Percentiles rank a stretch among this genome's conserved stretches.
phyloP scores from a whole-genome alignment of 2,797 vertebrate genomes.

The Rhinoraja longicauda region DNA sequence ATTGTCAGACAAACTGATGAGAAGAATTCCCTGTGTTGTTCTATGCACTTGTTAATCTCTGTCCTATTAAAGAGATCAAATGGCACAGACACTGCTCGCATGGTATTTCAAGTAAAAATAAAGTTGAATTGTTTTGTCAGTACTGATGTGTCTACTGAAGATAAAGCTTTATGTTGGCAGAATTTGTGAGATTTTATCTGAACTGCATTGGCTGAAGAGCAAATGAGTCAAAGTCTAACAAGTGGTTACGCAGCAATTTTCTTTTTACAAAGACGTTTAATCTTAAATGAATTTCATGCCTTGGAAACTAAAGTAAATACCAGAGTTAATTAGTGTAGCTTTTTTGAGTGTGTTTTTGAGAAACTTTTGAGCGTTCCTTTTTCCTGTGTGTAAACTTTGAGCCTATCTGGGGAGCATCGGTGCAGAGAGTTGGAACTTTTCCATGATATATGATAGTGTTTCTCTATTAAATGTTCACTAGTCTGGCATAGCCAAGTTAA shows the following conservation, averaged over 20 bases:
- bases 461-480: neutral
- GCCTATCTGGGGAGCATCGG: neutral
- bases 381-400: neutral
- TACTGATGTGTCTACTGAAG: slow-evolving; percentile 17
- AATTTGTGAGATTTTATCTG: slow-evolving; percentile 27
- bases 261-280: neutral
- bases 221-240: slow-evolving; percentile 19
- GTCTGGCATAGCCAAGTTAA: neutral
- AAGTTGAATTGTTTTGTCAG: slow-evolving; percentile 12
- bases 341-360: neutral
- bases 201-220: slow-evolving; percentile 2
- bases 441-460: neutral
- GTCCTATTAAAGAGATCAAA: too few relatives aligned
- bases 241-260: neutral
- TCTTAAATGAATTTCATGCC: slow-evolving; percentile 4
- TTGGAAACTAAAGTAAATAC: slow-evolving; percentile 11
- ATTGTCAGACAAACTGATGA: neutral
- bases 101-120: slow-evolving; percentile 2
- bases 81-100: neutral
- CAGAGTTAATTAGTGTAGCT: neutral
- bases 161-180: slow-evolving; percentile 33
- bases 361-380: neutral
- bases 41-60: neutral
- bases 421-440: neutral
- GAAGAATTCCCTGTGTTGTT: neutral